phyloP scores from a whole-genome alignment of 2,888 invertebrate genomes.

The Agrochola lota region DNA sequence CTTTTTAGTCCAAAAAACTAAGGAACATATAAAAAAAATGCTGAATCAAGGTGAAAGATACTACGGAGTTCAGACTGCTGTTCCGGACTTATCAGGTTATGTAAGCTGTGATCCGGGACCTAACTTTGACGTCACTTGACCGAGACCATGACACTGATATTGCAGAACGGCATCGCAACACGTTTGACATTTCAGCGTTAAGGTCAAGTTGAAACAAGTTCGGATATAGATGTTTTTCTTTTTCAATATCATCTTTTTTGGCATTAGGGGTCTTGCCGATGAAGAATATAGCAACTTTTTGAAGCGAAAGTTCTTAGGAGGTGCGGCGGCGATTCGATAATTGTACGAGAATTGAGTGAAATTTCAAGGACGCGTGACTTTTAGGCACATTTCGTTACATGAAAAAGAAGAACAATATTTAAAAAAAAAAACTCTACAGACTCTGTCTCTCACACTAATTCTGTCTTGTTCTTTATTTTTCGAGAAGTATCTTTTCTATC shows the following conservation, averaged over 20 bases:
- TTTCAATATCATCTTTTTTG: neutral
- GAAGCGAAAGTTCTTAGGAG: too few species aligned
- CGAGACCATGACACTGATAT: constrained; percentile 49
- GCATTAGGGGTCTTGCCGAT: neutral
- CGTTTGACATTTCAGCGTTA: constrained; percentile 22
- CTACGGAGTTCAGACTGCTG: neutral
- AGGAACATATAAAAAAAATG: neutral
- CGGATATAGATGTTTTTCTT: neutral
- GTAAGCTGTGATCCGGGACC: neutral
- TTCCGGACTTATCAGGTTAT: constrained; percentile 11
- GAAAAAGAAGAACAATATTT: too few species aligned
- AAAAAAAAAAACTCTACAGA: too few species aligned
- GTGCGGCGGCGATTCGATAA: too few species aligned
- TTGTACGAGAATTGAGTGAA: too few species aligned
- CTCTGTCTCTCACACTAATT: too few species aligned
- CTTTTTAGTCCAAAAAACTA: neutral
- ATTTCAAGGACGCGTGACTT: too few species aligned
- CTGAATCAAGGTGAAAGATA: constrained; percentile 11
- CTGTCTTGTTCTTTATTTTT: too few species aligned
- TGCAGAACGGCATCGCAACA: constrained; percentile 22
- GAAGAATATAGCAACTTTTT: neutral
- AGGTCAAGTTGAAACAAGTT: constrained; percentile 42
- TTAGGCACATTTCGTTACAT: too few species aligned
- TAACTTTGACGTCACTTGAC: constrained; percentile 12
- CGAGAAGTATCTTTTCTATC: too few species aligned